Percentiles rank a stretch among this genome's conserved stretches.
Conservation (phyloP, 2,113 vertebrate species). For the Trinectes maculatus region DNA sequence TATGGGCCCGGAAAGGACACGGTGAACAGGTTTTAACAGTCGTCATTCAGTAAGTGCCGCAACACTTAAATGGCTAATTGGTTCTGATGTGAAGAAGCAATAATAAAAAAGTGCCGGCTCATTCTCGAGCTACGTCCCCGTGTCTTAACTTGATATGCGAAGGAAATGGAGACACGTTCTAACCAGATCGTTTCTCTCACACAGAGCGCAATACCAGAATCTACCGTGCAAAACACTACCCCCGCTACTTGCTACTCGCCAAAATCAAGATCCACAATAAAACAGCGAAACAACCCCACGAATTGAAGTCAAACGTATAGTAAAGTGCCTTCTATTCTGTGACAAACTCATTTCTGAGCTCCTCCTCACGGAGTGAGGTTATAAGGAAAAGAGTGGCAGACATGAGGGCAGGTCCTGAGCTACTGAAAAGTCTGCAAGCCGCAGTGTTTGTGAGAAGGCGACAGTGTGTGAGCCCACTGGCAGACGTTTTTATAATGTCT, state of each 20-base stretch:
- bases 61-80: constrained; percentile 37
- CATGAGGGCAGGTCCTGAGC: constrained; percentile 19
- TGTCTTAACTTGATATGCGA: constrained; percentile 26
- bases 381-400: constrained; percentile 1
- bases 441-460: constrained; percentile 1
- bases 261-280: constrained; percentile 20
- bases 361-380: constrained; percentile 19
- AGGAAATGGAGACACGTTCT: constrained; percentile 6
- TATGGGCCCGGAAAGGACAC: not conserved
- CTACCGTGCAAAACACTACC: not conserved
- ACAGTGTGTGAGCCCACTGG: not conserved
- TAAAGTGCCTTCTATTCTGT: constrained; percentile 32
- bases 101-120: not conserved
- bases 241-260: not conserved
- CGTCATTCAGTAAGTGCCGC: not conserved
- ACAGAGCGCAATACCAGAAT: not conserved
- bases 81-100: constrained; percentile 25
- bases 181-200: constrained; percentile 4
- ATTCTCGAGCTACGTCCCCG: constrained; percentile 4
- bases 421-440: too few species aligned
- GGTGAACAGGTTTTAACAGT: not conserved
- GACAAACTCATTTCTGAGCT: constrained; percentile 48
- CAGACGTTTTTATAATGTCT: too few species aligned
- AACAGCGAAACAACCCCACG: constrained; percentile 1
- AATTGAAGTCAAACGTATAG: constrained; percentile 26